phyloP scores from a whole-genome alignment of 2,113 vertebrate genomes.

The Thunnus thynnus region DNA sequence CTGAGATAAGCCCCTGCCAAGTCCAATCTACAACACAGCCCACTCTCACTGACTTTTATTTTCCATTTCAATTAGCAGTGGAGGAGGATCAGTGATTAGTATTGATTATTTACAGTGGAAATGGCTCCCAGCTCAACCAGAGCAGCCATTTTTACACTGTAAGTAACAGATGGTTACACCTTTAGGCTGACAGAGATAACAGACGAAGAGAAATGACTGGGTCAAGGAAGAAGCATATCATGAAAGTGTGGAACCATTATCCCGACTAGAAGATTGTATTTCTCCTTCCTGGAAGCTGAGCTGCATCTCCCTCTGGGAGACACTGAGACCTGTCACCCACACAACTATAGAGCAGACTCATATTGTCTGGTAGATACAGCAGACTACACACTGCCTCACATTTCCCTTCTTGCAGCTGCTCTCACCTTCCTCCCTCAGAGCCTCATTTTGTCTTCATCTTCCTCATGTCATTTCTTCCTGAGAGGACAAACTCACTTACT shows the following conservation, averaged over 20 bases:
- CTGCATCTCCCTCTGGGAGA: slow-evolving; percentile 24
- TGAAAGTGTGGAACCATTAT: slow-evolving; percentile 31
- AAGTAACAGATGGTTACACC: not conserved
- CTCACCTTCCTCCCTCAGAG: slow-evolving; percentile 19
- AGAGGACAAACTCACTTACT: slow-evolving; percentile 13
- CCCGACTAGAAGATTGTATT: not conserved
- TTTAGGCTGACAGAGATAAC: not conserved
- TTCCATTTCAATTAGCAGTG: slow-evolving; percentile 22
- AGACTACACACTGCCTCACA: not conserved
- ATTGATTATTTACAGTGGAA: slow-evolving; percentile 7
- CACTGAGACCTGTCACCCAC: slow-evolving; percentile 31
- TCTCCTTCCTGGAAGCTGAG: slow-evolving; percentile 25
- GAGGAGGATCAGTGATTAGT: slow-evolving; percentile 1
- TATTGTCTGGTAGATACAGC: slow-evolving; percentile 2
- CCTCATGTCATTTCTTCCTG: not conserved
- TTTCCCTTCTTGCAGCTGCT: slow-evolving; percentile 10
- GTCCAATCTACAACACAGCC: slow-evolving; percentile 1
- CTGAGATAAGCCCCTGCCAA: slow-evolving; percentile 17
- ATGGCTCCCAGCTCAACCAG: slow-evolving; percentile 1
- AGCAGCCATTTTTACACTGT: not conserved
- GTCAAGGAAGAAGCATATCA: not conserved
- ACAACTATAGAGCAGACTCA: slow-evolving; percentile 17
- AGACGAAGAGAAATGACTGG: slow-evolving; percentile 33
- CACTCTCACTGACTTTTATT: slow-evolving; percentile 3
- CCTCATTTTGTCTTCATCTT: slow-evolving; percentile 35